Evolutionary conservation across 2,888 invertebrate species (phyloP), one percentile per base, ranked within the genome.

Genomic region (Rhabditoides inermis): DNA sequence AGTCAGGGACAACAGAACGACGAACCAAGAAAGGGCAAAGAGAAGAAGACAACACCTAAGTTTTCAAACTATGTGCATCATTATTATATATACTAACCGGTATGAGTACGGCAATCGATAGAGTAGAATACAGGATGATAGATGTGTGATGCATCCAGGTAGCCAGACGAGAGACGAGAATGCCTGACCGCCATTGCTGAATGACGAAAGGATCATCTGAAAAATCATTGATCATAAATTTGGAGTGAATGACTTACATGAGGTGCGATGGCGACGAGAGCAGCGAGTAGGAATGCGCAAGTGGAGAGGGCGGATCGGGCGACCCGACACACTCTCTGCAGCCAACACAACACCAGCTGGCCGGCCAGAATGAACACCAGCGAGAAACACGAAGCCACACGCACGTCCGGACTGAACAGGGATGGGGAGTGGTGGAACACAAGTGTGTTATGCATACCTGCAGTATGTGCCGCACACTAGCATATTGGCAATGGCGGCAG

Each of bases 221-320:
- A 32, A 32, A 32, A 32, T 12, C 10, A 12, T 10, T 32, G 15
- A 32, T 12, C 10, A n/a, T n/a, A 32, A 32, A 32, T 32, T 12
- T 32, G 15, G 15, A 12, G 15, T 32, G 15, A 27, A 12, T 26
- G 25, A 49, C 61, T 59, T 22, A 73, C 73, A 59, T 73, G 73
- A n/a, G 71, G 73, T 12, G 73, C 73, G 22, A 73, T 73, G 7
- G 73, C 63, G 46, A 73, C 54, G 40, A 70, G 70, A 53, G 84
- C 79, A 45, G 86, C 85, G 75, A 90, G 83, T 49, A 86, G 82
- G 3, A 85, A 70, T 77, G 90, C 90, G 49, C 90, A 82, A 23
- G 84, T 79, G 28, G 85, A 84, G 3, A 89, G 85, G 74, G 87
- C 86, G 0, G 86, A 83, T 53, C 90, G 51, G 0, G 60, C 59